A percentile compares a stretch with the other conserved stretches of the same genome.
These are phyloP conservation scores for Drosophila fungiperda DNA, from an alignment of 2,888 invertebrate genomes.

Conservation along the genomic window DNA sequence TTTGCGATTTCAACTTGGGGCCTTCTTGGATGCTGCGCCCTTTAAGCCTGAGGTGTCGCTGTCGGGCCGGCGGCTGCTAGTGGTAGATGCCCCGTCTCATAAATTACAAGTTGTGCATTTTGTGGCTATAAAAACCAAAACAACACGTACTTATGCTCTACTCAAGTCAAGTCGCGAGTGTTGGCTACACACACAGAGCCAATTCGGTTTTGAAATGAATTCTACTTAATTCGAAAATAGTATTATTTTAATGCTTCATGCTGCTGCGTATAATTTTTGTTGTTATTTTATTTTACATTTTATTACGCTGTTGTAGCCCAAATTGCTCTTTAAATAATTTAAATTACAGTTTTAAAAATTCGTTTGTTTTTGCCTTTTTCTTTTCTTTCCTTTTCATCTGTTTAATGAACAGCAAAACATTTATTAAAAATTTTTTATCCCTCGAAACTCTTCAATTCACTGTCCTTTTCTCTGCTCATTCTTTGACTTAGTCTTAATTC, in stretches of 20 bases:
- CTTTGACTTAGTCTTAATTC: neutral
- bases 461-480: neutral
- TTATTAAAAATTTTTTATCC: neutral
- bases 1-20: constrained; percentile 2
- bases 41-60: constrained; percentile 9
- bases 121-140: constrained; percentile 15
- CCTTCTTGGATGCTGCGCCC: neutral
- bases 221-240: constrained; percentile 9
- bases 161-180: constrained; percentile 3
- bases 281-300: neutral
- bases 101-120: constrained; percentile 59
- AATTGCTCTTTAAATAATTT: neutral
- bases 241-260: constrained; percentile 2
- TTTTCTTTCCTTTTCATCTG: neutral
- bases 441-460: neutral
- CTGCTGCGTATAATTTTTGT: neutral
- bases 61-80: neutral
- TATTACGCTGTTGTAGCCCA: neutral
- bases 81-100: constrained; percentile 23
- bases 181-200: neutral
- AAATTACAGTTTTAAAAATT: neutral
- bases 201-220: constrained; percentile 3
- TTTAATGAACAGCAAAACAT: neutral
- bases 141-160: constrained; percentile 15
- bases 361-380: neutral